phyloP scores from a whole-genome alignment of 2,113 vertebrate species.

The Odontophorus gujanensis region DNA sequence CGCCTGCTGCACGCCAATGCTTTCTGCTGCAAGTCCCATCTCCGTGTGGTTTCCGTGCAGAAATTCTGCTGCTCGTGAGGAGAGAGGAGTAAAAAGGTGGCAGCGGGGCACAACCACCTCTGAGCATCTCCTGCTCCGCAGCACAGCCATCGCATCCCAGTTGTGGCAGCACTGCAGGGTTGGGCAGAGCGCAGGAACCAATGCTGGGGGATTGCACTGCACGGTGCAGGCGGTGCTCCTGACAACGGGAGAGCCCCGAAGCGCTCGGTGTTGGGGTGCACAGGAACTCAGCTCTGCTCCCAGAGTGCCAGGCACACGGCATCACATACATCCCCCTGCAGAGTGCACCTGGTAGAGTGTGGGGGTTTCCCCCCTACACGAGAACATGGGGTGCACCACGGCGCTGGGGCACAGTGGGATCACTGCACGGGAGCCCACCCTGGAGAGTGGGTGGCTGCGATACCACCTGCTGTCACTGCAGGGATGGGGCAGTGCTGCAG shows the following conservation, averaged over 20 bases:
- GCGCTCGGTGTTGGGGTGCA: fast-evolving
- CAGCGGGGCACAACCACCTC: not conserved
- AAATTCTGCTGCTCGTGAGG: slow-evolving; percentile 20
- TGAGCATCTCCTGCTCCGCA: not conserved
- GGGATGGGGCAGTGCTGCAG: no score
- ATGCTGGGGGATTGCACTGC: not conserved
- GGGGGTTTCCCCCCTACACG: fast-evolving
- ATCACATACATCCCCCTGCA: not conserved
- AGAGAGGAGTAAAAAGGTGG: not conserved
- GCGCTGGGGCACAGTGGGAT: no score
- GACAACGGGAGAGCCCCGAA: fast-evolving
- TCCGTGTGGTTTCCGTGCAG: not conserved
- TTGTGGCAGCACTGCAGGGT: no score
- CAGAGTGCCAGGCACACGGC: fast-evolving
- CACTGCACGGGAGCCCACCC: no score
- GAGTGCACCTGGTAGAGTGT: fast-evolving
- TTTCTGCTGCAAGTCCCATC: not conserved
- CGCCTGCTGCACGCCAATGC: not conserved
- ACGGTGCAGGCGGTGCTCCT: not conserved
- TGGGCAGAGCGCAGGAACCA: not conserved
- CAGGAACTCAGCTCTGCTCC: not conserved
- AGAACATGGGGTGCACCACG: no score
- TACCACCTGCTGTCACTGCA: no score
- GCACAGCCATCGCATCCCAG: not conserved
- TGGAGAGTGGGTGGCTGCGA: no score